These are phyloP conservation scores for Drosophila formosana DNA, from an alignment of 2,888 invertebrate species.

Conservation along the genomic window DNA sequence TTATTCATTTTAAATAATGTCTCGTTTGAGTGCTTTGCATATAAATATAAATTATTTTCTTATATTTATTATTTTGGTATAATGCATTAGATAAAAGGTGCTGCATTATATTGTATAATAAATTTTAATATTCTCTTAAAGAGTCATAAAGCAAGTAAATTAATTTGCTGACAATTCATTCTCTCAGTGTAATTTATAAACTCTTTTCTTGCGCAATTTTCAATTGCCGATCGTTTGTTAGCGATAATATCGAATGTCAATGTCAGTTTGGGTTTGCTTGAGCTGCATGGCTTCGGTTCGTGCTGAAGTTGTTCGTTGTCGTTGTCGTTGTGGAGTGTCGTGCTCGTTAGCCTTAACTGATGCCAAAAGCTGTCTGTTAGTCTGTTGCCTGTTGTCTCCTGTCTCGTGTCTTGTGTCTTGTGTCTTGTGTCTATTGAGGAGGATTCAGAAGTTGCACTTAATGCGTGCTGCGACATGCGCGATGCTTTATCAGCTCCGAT, in stretches of 20 bases:
- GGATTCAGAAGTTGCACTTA: slow-evolving; percentile 57
- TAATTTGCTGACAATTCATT: neutral
- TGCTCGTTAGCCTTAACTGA: slow-evolving; percentile 61
- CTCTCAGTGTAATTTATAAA: slow-evolving; percentile 49
- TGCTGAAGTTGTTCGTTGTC: slow-evolving; percentile 42
- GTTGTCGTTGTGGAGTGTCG: slow-evolving; percentile 17
- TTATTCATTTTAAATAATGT: too few species aligned
- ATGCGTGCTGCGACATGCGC: slow-evolving; percentile 59
- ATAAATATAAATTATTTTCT: too few species aligned
- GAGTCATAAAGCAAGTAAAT: too few species aligned
- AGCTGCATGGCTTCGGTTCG: slow-evolving; percentile 34
- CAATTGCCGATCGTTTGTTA: slow-evolving; percentile 75
- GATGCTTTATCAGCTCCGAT: slow-evolving; percentile 60
- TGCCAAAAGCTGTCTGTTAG: slow-evolving; percentile 38
- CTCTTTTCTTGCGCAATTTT: slow-evolving; percentile 66
- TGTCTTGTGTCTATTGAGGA: slow-evolving; percentile 20
- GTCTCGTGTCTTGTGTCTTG: neutral
- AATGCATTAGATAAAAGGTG: too few species aligned
- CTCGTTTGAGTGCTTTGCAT: too few species aligned
- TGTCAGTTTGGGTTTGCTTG: slow-evolving; percentile 60
- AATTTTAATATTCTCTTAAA: too few species aligned
- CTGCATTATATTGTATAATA: too few species aligned
- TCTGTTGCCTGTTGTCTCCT: slow-evolving; percentile 4
- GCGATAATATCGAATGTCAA: slow-evolving; percentile 77
- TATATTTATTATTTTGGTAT: too few species aligned